Conservation (phyloP, 2,113 vertebrate genomes). For the Rhinopomastus cyanomelas region DNA sequence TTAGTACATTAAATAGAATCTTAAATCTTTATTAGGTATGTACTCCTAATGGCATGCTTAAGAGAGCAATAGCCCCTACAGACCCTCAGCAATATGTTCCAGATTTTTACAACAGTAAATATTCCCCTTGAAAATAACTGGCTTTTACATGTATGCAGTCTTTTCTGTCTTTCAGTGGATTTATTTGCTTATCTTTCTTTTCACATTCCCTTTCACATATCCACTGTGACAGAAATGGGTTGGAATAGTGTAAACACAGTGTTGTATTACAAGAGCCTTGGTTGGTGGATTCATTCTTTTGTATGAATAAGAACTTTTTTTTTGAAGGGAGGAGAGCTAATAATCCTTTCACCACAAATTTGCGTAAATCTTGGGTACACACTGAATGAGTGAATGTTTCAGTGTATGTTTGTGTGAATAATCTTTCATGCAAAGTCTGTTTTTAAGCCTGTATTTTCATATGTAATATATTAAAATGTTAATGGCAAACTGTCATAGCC, state of each 20-base stretch:
- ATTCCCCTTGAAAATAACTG: background rate
- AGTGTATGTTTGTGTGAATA: slow-evolving; percentile 27
- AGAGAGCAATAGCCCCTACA: background rate
- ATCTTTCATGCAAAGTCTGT: slow-evolving; percentile 47
- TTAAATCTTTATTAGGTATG: background rate
- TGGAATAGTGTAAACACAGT: slow-evolving; percentile 67
- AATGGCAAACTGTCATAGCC: slow-evolving; percentile 37
- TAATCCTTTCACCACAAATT: slow-evolving; percentile 46
- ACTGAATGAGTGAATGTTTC: slow-evolving; percentile 5
- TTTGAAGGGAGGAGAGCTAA: background rate
- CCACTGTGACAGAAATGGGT: slow-evolving; percentile 30
- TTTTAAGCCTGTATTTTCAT: slow-evolving; percentile 55
- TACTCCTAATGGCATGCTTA: background rate
- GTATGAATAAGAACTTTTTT: slow-evolving; percentile 42
- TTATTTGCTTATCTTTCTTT: slow-evolving; percentile 55
- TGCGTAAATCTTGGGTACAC: slow-evolving; percentile 35
- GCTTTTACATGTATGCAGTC: background rate
- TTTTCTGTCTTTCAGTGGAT: background rate
- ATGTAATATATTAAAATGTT: slow-evolving; percentile 40
- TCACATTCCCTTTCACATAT: slow-evolving; percentile 34
- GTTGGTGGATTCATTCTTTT: slow-evolving; percentile 59
- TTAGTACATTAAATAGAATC: background rate
- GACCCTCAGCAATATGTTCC: rapidly evolving
- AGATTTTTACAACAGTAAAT: background rate
- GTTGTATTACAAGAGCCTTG: slow-evolving; percentile 53